Percentiles rank a stretch among this genome's conserved stretches.
phyloP scores from a whole-genome alignment of 2,888 invertebrate genomes.

The Prionchulus punctatus region DNA sequence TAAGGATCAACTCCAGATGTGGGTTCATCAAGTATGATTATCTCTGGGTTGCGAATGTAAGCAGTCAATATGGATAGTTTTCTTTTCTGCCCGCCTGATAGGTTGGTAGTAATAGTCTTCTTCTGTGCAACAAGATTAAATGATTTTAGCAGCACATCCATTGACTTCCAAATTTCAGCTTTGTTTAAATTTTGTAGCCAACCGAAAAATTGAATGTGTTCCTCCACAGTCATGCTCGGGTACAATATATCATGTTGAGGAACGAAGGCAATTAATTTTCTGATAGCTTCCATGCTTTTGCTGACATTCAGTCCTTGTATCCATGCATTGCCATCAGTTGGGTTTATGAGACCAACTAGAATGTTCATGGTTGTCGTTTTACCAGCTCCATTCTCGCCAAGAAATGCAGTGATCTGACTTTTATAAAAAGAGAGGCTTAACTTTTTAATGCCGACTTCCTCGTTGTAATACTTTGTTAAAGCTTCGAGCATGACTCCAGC shows the following conservation, averaged over 20 bases:
- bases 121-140: no score
- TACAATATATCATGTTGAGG: constrained; percentile 12
- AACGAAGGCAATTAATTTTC: not conserved
- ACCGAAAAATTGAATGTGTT: constrained; percentile 10
- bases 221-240: constrained; percentile 2
- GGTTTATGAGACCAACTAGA: constrained; percentile 8
- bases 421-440: constrained; percentile 4
- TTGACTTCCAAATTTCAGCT: no score
- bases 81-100: constrained; percentile 70
- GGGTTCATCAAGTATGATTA: constrained; percentile 69
- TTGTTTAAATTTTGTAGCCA: no score
- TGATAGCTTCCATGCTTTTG: not conserved
- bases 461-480: constrained; percentile 7
- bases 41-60: constrained; percentile 68
- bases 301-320: not conserved
- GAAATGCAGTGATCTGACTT: constrained; percentile 10
- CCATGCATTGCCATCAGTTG: constrained; percentile 2
- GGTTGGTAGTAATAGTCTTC: constrained; percentile 53
- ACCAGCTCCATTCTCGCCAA: constrained; percentile 13
- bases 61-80: constrained; percentile 64
- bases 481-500: not conserved
- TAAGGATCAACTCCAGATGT: constrained; percentile 68
- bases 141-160: no score
- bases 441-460: constrained; percentile 1
- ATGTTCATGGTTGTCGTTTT: constrained; percentile 12